phyloP scores from a whole-genome alignment of 2,888 invertebrate genomes.

The Pammene aurita region DNA sequence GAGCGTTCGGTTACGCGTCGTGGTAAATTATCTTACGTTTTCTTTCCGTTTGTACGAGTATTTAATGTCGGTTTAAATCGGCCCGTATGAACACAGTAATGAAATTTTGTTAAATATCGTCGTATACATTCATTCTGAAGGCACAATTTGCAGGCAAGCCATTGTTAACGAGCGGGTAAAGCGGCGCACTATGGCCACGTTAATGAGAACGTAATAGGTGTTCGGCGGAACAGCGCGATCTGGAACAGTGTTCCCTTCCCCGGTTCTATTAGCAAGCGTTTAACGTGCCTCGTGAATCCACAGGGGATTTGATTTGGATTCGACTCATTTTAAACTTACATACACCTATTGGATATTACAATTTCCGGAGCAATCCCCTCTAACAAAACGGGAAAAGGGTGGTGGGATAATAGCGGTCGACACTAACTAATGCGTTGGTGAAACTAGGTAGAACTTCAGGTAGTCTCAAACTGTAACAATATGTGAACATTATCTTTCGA shows the following conservation, averaged over 20 bases:
- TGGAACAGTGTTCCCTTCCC: constrained; percentile 54
- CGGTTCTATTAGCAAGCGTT: constrained; percentile 50
- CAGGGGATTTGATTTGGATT: constrained; percentile 57
- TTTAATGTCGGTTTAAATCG: constrained; percentile 16
- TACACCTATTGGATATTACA: constrained; percentile 40
- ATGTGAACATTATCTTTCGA: constrained; percentile 14
- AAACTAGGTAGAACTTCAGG: constrained; percentile 19
- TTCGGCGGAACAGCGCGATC: constrained; percentile 61
- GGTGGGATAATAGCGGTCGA: constrained; percentile 37
- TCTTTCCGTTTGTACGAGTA: constrained; percentile 12
- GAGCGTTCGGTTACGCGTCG: constrained; percentile 35
- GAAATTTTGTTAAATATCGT: constrained; percentile 50
- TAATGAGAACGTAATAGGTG: constrained; percentile 75
- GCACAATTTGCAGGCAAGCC: constrained; percentile 53
- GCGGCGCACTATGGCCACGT: constrained; percentile 62
- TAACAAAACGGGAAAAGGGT: constrained; percentile 21
- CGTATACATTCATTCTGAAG: constrained; percentile 64
- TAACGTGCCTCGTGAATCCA: constrained; percentile 57
- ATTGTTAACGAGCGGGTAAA: constrained; percentile 70
- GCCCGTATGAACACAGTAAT: constrained; percentile 41
- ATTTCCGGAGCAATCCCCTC: constrained; percentile 27
- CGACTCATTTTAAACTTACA: constrained; percentile 51
- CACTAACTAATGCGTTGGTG: constrained; percentile 27
- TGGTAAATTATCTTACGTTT: constrained; percentile 36
- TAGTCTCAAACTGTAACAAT: background rate